phyloP scores from a whole-genome alignment of 2,888 invertebrate genomes.

The Melipona bicolor region DNA sequence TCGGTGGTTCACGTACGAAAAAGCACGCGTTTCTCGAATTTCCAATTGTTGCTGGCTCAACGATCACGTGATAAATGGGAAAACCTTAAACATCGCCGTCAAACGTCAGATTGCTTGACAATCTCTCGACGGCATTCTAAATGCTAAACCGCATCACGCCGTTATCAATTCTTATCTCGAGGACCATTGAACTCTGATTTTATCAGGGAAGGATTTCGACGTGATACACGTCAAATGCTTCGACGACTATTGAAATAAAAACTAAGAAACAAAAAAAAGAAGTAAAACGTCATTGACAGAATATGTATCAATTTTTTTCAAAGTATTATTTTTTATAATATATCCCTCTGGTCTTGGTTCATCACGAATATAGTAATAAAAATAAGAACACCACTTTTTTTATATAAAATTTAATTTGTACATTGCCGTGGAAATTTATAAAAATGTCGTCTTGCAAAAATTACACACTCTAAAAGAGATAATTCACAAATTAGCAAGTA shows the following conservation, averaged over 20 bases:
- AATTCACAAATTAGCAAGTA: neutral
- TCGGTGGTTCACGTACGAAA: neutral
- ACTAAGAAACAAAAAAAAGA: too few species aligned
- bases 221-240: neutral
- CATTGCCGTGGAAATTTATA: neutral
- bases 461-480: neutral
- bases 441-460: neutral
- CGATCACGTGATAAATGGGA: conserved; percentile 6
- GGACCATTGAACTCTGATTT: conserved; percentile 49
- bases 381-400: too few species aligned
- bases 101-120: neutral
- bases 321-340: too few species aligned
- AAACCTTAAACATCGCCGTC: neutral
- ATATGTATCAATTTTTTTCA: neutral
- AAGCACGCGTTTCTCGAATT: conserved; percentile 11
- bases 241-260: neutral
- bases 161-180: conserved; percentile 49
- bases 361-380: too few species aligned
- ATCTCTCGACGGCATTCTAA: conserved; percentile 6
- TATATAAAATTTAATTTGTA: too few species aligned
- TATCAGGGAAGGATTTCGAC: conserved; percentile 36
- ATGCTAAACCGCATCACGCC: conserved; percentile 18
- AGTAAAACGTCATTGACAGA: neutral
- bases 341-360: too few species aligned
- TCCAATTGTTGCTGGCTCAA: conserved; percentile 7